These are phyloP conservation scores for Ovis canadensis DNA, from an alignment of 2,113 vertebrate genomes.

Conservation along the genomic window DNA sequence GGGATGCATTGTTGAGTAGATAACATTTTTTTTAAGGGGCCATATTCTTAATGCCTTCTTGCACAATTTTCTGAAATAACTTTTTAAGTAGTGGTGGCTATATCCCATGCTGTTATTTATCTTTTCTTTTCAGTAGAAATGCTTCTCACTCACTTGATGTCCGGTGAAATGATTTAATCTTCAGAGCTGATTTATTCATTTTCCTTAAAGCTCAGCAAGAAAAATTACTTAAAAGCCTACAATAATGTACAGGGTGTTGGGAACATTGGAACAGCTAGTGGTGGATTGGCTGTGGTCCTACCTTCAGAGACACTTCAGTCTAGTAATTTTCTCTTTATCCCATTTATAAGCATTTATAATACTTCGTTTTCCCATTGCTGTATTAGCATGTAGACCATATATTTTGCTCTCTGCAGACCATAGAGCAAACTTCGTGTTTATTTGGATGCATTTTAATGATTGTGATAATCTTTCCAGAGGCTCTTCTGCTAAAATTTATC, in stretches of 20 bases:
- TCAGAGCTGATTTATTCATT: background rate
- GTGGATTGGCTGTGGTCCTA: background rate
- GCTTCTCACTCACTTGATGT: background rate
- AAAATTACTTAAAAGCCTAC: background rate
- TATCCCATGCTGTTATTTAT: background rate
- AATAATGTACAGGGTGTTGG: background rate
- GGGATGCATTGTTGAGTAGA: background rate
- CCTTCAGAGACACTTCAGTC: background rate
- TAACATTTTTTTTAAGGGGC: background rate
- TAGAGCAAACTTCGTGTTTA: background rate
- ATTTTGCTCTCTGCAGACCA: background rate
- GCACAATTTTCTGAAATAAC: background rate
- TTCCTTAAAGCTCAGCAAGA: background rate
- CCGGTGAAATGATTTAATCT: background rate
- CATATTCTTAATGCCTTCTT: background rate
- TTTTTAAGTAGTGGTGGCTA: background rate
- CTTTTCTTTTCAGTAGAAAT: background rate
- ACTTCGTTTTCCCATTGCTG: background rate
- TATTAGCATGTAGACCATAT: background rate
- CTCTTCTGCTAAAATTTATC: background rate
- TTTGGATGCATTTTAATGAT: background rate
- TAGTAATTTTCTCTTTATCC: background rate
- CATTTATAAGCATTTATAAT: background rate
- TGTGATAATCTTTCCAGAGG: background rate
- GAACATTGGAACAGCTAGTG: background rate